Percentiles rank a stretch among this genome's conserved stretches.
phyloP scores from a whole-genome alignment of 2,888 invertebrate species.

The Leptarthrus brevirostris region DNA sequence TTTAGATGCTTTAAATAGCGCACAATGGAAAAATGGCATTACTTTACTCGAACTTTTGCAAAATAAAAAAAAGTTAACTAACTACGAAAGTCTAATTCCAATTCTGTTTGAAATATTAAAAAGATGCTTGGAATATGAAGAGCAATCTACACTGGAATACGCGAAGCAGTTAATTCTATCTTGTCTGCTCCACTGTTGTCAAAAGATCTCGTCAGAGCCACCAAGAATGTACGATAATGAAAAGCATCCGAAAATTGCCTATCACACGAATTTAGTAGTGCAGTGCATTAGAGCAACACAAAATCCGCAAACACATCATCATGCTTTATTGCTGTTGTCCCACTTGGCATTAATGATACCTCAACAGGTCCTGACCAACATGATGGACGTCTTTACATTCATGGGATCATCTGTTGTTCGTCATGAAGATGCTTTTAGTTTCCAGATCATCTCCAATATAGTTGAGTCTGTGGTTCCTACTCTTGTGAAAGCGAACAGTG shows the following conservation, averaged over 20 bases:
- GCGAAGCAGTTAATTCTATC: conserved; percentile 87
- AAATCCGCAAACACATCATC: conserved; percentile 96
- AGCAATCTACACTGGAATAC: conserved; percentile 86
- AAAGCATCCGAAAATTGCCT: conserved; percentile 67
- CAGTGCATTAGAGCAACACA: conserved; percentile 90
- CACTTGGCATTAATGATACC: conserved; percentile 83
- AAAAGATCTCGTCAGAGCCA: conserved; percentile 69
- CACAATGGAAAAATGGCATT: conserved; percentile 83
- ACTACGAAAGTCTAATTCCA: conserved; percentile 76
- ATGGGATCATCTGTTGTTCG: conserved; percentile 94
- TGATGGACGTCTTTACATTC: conserved; percentile 97
- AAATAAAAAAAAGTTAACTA: conserved; percentile 81
- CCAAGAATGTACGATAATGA: conserved; percentile 61
- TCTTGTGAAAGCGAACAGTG: conserved; percentile 67
- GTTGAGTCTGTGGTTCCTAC: conserved; percentile 92
- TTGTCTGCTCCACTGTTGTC: conserved; percentile 78
- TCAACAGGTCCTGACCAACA: conserved; percentile 87
- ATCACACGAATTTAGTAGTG: conserved; percentile 70
- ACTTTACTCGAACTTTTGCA: conserved; percentile 86
- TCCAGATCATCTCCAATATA: conserved; percentile 90
- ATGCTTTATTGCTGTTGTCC: conserved; percentile 86
- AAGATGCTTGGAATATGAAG: conserved; percentile 83
- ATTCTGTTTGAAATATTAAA: conserved; percentile 82
- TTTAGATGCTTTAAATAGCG: conserved; percentile 70
- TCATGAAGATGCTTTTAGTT: conserved; percentile 94